These are phyloP conservation scores for Oscheius sp. DNA, from an alignment of 2,888 invertebrate species.

Conservation along the genomic window DNA sequence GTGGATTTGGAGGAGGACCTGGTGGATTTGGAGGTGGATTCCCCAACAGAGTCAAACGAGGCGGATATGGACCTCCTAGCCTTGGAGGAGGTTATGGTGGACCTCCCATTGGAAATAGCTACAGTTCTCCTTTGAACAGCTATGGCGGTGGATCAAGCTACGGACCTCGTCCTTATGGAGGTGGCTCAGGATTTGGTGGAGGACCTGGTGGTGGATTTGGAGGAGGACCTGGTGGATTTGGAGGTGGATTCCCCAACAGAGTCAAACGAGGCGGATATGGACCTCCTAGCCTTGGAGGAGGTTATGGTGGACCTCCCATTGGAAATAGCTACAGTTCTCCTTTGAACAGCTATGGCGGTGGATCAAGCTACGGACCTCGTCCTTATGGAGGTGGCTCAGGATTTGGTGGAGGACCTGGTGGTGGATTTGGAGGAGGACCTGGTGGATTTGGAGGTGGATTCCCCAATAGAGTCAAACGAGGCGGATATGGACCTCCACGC, in stretches of 20 bases:
- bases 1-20: neutral
- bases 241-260: neutral
- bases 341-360: constrained; percentile 7
- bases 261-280: constrained; percentile 14
- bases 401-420: constrained; percentile 1
- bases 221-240: neutral
- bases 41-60: neutral
- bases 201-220: constrained; percentile 4
- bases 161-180: too few relatives aligned
- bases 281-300: neutral
- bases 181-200: neutral
- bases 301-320: neutral
- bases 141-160: neutral
- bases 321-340: constrained; percentile 7
- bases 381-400: neutral
- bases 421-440: neutral
- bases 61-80: constrained; percentile 13
- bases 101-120: too few relatives aligned
- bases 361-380: neutral
- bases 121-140: constrained; percentile 3
- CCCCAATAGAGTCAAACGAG: neutral
- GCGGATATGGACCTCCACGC: constrained; percentile 10
- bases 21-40: constrained; percentile 10
- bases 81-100: neutral
- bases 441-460: constrained; percentile 10